phyloP scores from a whole-genome alignment of 2,888 invertebrate species.

The Protonemura montana region DNA sequence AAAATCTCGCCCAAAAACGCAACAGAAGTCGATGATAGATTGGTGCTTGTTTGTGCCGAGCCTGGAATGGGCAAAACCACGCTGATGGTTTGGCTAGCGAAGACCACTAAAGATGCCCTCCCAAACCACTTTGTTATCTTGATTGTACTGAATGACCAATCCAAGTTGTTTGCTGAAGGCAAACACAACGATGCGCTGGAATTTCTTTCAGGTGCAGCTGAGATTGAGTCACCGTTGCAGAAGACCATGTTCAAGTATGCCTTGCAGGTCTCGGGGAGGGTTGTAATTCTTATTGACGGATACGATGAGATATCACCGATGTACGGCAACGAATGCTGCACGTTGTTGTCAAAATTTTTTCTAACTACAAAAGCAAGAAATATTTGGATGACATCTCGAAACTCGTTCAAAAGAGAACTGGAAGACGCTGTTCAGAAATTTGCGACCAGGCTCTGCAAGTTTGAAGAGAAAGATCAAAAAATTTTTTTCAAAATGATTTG shows the following conservation, averaged over 20 bases:
- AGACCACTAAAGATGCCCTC: not conserved
- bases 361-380: not conserved
- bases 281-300: not conserved
- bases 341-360: not conserved
- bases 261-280: not conserved
- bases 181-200: not conserved
- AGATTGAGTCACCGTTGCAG: not conserved
- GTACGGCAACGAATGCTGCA: not conserved
- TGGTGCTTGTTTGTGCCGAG: not conserved
- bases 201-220: not conserved
- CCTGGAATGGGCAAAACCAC: constrained; percentile 25
- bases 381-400: not conserved
- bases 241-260: not conserved
- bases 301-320: not conserved
- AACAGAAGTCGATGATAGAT: not conserved
- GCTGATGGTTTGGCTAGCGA: not conserved
- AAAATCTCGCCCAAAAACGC: not conserved
- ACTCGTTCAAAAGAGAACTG: not conserved
- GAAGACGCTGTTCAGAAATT: not conserved
- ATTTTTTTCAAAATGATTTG: not conserved
- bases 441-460: not conserved
- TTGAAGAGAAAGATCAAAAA: not conserved
- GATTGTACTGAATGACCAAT: not conserved
- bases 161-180: not conserved
- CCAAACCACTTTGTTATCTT: not conserved